These are phyloP conservation scores for Oophaga sylvatica DNA, from an alignment of 2,797 vertebrate genomes.

Conservation along the genomic window DNA sequence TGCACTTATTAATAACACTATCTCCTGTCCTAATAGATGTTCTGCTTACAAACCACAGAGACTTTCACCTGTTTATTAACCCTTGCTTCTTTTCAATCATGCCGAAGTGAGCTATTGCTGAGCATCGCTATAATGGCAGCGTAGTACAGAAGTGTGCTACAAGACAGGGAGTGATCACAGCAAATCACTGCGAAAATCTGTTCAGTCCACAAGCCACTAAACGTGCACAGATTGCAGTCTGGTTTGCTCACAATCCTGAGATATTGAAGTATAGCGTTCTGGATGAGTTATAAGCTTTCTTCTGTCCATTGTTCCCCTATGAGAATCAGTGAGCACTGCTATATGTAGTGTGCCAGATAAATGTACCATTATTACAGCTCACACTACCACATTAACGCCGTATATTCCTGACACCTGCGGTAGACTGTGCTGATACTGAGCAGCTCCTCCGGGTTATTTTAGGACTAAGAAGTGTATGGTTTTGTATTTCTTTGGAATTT, in stretches of 20 bases:
- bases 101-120: no score
- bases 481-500: not conserved
- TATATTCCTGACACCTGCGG: not conserved
- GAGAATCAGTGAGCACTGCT: no score
- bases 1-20: not conserved
- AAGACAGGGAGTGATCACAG: no score
- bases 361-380: not conserved
- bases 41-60: no score
- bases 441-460: not conserved
- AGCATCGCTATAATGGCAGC: no score
- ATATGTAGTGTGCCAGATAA: no score
- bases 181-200: no score
- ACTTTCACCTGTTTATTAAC: no score
- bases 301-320: no score
- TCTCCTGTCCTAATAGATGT: not conserved
- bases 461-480: not conserved
- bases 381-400: not conserved
- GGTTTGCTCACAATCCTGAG: not conserved
- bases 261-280: not conserved
- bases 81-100: no score
- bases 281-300: no score
- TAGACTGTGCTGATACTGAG: not conserved
- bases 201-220: not conserved
- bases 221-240: not conserved
- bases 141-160: no score